phyloP scores from a whole-genome alignment of 2,113 vertebrate genomes.

The Boleophthalmus pectinirostris region DNA sequence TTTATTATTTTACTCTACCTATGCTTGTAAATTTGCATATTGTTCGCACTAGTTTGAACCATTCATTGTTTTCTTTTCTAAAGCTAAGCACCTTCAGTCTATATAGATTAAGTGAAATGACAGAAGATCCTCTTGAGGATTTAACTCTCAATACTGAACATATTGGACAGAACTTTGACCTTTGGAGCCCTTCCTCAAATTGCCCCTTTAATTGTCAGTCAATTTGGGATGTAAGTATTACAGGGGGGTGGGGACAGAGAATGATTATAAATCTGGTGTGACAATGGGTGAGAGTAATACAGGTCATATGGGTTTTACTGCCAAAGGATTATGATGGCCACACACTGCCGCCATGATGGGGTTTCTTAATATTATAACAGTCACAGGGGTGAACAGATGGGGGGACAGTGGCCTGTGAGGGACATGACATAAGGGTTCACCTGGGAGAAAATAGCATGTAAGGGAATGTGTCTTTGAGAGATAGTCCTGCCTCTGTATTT shows the following conservation, averaged over 20 bases:
- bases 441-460: not conserved
- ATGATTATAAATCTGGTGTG: constrained; percentile 69
- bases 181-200: not conserved
- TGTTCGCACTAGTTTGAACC: not conserved
- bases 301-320: constrained; percentile 76
- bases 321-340: constrained; percentile 65
- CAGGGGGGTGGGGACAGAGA: constrained; percentile 2
- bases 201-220: not conserved
- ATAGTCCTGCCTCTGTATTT: constrained; percentile 3
- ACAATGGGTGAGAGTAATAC: constrained; percentile 70
- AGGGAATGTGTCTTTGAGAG: not conserved
- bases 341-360: constrained; percentile 50
- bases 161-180: not conserved
- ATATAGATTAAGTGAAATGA: not conserved
- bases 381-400: constrained; percentile 33
- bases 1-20: too few species aligned
- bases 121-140: not conserved
- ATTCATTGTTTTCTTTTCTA: not conserved
- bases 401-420: not conserved
- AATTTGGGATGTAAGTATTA: constrained; percentile 21
- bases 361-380: constrained; percentile 61
- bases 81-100: not conserved
- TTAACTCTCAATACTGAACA: not conserved
- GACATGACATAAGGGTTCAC: constrained; percentile 5
- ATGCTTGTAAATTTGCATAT: not conserved